Conservation (phyloP, 2,113 vertebrate genomes). For the Petrocephalus zakoni region DNA sequence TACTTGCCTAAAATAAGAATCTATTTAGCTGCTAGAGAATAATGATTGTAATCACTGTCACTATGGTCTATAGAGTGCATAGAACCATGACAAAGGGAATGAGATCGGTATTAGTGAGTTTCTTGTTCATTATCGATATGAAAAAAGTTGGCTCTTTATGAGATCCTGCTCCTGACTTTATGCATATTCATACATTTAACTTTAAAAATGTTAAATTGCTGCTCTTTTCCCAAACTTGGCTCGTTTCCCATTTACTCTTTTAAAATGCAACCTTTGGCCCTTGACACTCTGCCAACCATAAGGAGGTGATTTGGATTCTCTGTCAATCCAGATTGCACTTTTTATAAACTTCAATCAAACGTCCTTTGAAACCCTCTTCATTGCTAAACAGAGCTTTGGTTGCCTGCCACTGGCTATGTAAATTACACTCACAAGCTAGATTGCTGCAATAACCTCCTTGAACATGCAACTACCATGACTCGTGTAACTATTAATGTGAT, state of each 20-base stretch:
- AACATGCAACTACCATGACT: constrained; percentile 26
- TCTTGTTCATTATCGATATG: background rate
- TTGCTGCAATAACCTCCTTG: constrained; percentile 34
- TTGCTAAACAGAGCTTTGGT: constrained; percentile 35
- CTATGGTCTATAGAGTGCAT: background rate
- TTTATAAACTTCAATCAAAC: constrained; percentile 38
- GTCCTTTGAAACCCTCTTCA: constrained; percentile 37
- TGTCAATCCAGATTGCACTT: constrained; percentile 36
- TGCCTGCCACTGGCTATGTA: constrained; percentile 41
- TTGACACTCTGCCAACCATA: constrained; percentile 27
- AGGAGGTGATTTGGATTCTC: constrained; percentile 37
- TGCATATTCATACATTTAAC: constrained; percentile 13
- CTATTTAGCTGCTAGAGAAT: background rate
- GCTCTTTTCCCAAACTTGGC: constrained; percentile 28
- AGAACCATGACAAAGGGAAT: background rate
- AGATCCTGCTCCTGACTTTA: background rate
- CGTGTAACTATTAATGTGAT: constrained; percentile 38
- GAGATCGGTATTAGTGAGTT: background rate
- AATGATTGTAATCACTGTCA: background rate
- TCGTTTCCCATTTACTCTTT: constrained; percentile 33
- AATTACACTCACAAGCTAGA: constrained; percentile 36
- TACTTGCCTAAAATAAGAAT: background rate
- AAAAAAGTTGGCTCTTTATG: background rate
- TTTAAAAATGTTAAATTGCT: constrained; percentile 22
- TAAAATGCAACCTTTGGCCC: constrained; percentile 36